Evolutionary conservation across 35 echinoderm and acorn worm genomes (phyloP).

Genomic region (Stichopus chloronotus): DNA sequence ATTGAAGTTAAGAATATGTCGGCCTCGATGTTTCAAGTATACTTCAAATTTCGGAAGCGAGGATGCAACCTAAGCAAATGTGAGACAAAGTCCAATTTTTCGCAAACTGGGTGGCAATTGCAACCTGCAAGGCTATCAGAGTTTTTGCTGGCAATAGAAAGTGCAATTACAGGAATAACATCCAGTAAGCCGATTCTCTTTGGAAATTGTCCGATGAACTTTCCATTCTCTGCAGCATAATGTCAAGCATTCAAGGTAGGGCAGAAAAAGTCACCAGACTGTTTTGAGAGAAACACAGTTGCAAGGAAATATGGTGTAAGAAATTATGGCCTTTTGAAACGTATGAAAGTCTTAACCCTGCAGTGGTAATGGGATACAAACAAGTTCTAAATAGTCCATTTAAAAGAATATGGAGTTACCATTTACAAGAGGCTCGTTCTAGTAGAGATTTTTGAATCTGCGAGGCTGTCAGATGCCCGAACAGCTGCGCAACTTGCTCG

Average conservation of each 20-base stretch:
- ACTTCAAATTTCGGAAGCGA: too few relatives aligned
- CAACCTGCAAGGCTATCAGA: neutral
- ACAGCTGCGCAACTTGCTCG: slow-evolving; percentile 18
- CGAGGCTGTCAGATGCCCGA: slow-evolving; percentile 5
- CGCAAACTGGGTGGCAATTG: neutral
- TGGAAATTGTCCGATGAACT: too few relatives aligned
- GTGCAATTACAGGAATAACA: neutral
- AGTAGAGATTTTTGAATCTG: neutral
- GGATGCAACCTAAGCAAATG: too few relatives aligned
- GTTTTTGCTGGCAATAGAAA: neutral
- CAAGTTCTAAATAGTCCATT: slow-evolving; percentile 3
- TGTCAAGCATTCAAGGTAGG: neutral
- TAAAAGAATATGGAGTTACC: slow-evolving; percentile 25
- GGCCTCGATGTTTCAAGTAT: too few relatives aligned
- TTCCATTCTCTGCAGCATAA: neutral
- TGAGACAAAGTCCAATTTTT: too few relatives aligned
- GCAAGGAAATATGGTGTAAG: neutral
- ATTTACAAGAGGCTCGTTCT: slow-evolving; percentile 4
- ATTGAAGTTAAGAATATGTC: too few relatives aligned
- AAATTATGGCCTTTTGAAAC: neutral
- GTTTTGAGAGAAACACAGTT: neutral
- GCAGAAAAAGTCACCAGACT: neutral
- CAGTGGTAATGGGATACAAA: neutral
- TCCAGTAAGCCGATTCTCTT: neutral
- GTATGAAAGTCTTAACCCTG: neutral